Conservation (phyloP, 2,113 vertebrate genomes). For the Hydrochoerus hydrochaeris region DNA sequence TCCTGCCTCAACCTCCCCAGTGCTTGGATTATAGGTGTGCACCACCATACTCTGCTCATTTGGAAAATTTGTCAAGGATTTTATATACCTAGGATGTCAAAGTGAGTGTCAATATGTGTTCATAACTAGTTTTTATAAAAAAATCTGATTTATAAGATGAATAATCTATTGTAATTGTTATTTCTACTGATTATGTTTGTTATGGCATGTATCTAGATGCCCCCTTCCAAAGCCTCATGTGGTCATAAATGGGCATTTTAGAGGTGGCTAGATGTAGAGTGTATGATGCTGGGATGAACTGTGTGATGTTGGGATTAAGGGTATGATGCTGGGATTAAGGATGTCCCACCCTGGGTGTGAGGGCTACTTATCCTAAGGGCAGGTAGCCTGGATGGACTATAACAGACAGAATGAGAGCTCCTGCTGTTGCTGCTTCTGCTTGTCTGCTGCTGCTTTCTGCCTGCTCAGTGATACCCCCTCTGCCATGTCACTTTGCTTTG, state of each 20-base stretch:
- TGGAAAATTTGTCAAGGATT: background rate
- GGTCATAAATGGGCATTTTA: background rate
- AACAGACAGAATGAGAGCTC: background rate
- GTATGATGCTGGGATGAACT: background rate
- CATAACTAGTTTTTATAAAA: slow-evolving; percentile 18
- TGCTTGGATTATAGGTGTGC: background rate
- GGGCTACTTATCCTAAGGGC: background rate
- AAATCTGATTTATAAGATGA: background rate
- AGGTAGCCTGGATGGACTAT: background rate
- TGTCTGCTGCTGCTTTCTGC: background rate
- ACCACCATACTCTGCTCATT: background rate
- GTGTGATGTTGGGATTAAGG: background rate
- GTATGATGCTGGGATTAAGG: too few species aligned
- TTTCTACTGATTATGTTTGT: background rate
- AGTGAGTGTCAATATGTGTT: background rate
- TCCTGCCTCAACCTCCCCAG: background rate
- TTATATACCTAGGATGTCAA: background rate
- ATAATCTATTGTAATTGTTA: background rate
- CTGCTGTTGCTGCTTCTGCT: background rate
- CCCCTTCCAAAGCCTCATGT: background rate
- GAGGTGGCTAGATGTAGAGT: background rate
- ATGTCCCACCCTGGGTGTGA: background rate
- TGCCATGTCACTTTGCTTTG: background rate
- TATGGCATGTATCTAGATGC: background rate
- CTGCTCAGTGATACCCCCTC: background rate